phyloP scores from a whole-genome alignment of 2,113 vertebrate genomes.

The Pomatorhinus ruficollis region DNA sequence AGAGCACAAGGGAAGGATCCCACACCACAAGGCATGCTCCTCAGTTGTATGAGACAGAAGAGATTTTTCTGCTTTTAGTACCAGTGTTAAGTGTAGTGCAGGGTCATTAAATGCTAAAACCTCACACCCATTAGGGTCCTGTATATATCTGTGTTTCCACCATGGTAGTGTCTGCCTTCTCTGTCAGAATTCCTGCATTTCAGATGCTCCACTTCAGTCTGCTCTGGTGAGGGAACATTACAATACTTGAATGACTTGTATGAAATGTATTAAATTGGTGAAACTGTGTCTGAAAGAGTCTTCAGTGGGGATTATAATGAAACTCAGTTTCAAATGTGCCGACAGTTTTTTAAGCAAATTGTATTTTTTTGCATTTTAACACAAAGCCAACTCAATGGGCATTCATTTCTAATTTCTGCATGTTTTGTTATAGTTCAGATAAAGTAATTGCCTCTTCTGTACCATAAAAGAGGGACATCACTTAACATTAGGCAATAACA shows the following conservation, averaged over 20 bases:
- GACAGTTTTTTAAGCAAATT: background rate
- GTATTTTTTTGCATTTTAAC: background rate
- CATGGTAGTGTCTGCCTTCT: background rate
- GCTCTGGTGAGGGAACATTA: background rate
- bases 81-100: background rate
- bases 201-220: background rate
- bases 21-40: accelerated
- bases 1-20: background rate
- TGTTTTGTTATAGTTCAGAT: background rate
- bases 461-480: background rate
- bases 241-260: background rate
- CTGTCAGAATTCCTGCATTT: background rate
- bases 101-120: background rate
- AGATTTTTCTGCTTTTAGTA: background rate
- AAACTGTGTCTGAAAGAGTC: background rate
- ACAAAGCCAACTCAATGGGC: background rate
- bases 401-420: background rate
- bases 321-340: background rate
- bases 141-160: background rate
- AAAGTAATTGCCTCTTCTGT: background rate
- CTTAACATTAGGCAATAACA: background rate
- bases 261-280: background rate
- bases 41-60: background rate
- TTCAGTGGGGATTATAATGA: background rate
- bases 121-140: background rate